Base-by-base conservation (phyloP, 2,797 vertebrate genomes). In the Geotria australis region DNA sequence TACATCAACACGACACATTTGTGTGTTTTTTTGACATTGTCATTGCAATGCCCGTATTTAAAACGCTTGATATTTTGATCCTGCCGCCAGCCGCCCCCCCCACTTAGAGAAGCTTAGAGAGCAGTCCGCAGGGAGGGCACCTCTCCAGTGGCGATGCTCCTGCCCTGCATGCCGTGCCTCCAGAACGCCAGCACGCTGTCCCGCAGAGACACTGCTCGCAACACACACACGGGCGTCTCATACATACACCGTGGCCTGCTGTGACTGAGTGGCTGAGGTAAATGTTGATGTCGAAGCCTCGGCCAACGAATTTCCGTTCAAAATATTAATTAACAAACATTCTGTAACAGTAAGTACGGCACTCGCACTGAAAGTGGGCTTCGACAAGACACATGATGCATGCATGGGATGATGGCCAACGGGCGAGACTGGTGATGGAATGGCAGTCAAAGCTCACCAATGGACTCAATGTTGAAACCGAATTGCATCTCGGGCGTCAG, bases 381-480 rank as follows among this genome's bases (percentile, higher is more conserved):
- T 38, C 24, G 24, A 24, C 5, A 24, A 24, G 24, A 24, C 24
- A 24, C 24, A 38, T 38, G 24, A 38, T n/a, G n/a, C n/a, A 38
- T 38, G 5, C 24, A 24, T 38, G 24, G 24, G 24, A 38, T 38
- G 5, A 24, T 24, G 5, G 24, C 5, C 24, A 38, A 38, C 38
- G 24, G 24, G 38, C 24, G 24, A 38, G 24, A 38, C 24, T 38
- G 24, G 24, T 38, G 24, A 5, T 38, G 24, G 24, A 38, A 38
- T 38, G 24, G 24, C 24, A 38, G 38, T 24, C 24, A 38, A 38
- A 38, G 24, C 24, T 38, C 66, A 88, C 83, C 85, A 65, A 79
- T 86, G 59, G 81, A 73, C 68, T 91, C 85, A 47, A 91, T 88
- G 66, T 85, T 82, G 63, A 91, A 91, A 70, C 86, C 83, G 71